Evolutionary conservation across 2,888 invertebrate species (phyloP).

Genomic region (Tachina grossa): DNA sequence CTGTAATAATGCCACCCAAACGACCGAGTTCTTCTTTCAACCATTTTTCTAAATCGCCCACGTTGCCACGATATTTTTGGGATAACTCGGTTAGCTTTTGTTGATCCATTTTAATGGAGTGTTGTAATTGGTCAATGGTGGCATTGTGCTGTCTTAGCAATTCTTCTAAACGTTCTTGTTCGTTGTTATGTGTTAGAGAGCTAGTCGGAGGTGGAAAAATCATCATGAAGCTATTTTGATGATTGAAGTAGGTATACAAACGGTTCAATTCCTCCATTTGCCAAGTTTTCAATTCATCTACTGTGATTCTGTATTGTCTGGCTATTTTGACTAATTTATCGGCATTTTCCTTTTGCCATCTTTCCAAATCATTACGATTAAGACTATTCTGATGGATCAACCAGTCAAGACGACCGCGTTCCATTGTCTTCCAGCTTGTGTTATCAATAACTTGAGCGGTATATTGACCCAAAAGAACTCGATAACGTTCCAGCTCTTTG

Average conservation of each 20-base stretch:
- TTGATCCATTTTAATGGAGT: slow-evolving; percentile 79
- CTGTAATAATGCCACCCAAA: slow-evolving; percentile 77
- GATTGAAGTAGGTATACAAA: slow-evolving; percentile 76
- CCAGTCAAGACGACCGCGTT: slow-evolving; percentile 81
- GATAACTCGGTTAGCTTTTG: slow-evolving; percentile 78
- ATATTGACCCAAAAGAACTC: slow-evolving; percentile 77
- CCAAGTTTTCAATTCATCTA: slow-evolving; percentile 78
- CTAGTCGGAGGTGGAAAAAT: slow-evolving; percentile 71
- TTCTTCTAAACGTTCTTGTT: slow-evolving; percentile 77
- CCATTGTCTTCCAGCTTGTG: slow-evolving; percentile 77
- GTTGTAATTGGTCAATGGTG: slow-evolving; percentile 79
- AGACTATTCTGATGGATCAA: slow-evolving; percentile 80
- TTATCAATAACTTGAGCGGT: slow-evolving; percentile 75
- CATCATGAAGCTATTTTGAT: slow-evolving; percentile 78
- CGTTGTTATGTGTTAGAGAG: slow-evolving; percentile 73
- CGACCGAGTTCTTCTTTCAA: slow-evolving; percentile 78
- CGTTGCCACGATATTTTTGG: slow-evolving; percentile 78
- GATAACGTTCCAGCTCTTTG: slow-evolving; percentile 78
- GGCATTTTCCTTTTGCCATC: slow-evolving; percentile 79
- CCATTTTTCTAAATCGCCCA: slow-evolving; percentile 80
- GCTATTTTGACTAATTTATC: slow-evolving; percentile 76
- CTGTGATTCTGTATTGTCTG: slow-evolving; percentile 75
- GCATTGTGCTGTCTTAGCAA: slow-evolving; percentile 80
- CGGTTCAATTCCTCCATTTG: slow-evolving; percentile 80
- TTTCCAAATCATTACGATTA: slow-evolving; percentile 78